Evolutionary conservation across 30 jellyfish, hydroid and myxozoan genomes (phyloP).

Genomic region (Aurelia sp.): DNA sequence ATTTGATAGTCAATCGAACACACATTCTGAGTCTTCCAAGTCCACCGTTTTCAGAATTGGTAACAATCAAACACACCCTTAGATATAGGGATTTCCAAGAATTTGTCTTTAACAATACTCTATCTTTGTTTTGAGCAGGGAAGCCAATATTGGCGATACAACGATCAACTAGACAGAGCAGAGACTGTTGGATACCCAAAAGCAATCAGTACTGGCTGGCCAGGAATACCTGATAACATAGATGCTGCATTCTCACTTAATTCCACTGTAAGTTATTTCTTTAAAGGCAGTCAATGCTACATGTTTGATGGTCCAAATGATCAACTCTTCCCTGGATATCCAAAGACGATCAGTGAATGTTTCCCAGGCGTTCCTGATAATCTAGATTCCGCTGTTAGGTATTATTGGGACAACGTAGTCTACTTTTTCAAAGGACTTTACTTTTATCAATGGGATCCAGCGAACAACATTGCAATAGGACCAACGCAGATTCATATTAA

Average conservation of each 20-base stretch:
- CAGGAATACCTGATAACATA: conserved; percentile 81
- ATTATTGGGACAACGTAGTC: conserved; percentile 69
- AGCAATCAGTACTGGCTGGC: conserved; percentile 79
- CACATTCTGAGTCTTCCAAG: too few relatives aligned
- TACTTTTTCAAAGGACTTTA: conserved; percentile 77
- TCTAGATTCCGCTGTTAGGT: conserved; percentile 77
- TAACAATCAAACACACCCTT: too few relatives aligned
- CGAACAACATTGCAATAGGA: conserved; percentile 44
- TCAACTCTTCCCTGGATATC: conserved; percentile 71
- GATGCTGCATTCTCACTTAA: conserved; percentile 89
- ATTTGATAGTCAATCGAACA: too few relatives aligned
- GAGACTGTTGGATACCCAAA: conserved; percentile 68
- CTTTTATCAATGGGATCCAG: conserved; percentile 55
- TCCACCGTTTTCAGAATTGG: too few relatives aligned
- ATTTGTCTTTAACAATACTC: not conserved
- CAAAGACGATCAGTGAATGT: conserved; percentile 60
- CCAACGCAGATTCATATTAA: conserved; percentile 40
- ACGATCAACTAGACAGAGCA: conserved; percentile 70
- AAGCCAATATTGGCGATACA: conserved; percentile 60
- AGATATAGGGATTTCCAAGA: too few relatives aligned
- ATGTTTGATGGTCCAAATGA: conserved; percentile 54
- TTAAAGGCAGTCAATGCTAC: conserved; percentile 73
- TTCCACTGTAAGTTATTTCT: conserved; percentile 69
- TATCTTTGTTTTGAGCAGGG: conserved; percentile 59
- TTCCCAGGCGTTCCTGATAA: conserved; percentile 83